Percentiles rank a stretch among this genome's conserved stretches.
Evolutionary conservation across 2,113 vertebrate species (phyloP).

Genomic region (Spilogale gracilis): DNA sequence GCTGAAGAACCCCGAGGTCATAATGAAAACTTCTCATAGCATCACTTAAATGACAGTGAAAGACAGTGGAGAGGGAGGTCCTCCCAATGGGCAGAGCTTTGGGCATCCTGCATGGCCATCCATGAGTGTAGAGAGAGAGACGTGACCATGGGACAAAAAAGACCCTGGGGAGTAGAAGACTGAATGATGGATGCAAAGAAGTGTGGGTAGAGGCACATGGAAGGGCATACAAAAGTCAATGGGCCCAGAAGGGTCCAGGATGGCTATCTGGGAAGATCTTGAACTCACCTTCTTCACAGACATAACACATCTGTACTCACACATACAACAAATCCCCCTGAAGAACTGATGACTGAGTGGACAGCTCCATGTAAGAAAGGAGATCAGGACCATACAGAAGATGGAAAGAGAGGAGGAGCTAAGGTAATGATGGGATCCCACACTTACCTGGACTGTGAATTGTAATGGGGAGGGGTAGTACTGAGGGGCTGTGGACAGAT

Average conservation of each 20-base stretch:
- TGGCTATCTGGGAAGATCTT: neutral
- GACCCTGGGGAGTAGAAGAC: neutral
- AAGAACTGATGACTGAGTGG: neutral
- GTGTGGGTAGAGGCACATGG: neutral
- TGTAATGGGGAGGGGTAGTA: neutral
- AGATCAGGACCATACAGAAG: neutral
- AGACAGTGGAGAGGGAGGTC: neutral
- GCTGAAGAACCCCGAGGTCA: neutral
- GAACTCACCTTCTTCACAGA: neutral
- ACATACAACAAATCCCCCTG: neutral
- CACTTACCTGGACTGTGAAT: neutral
- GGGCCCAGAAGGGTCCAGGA: neutral
- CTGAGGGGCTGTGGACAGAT: neutral
- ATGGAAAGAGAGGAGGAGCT: neutral
- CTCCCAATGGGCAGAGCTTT: no score
- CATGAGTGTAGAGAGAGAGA: neutral
- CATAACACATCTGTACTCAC: neutral
- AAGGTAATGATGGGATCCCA: neutral
- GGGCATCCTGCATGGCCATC: no score
- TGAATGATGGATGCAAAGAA: neutral
- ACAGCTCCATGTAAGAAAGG: neutral
- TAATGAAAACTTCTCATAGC: neutral
- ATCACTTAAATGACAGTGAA: neutral
- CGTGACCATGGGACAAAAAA: neutral
- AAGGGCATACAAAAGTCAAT: neutral